Evolutionary conservation across 1,140 invertebrate genomes (phyloP), one percentile per base, ranked within the genome.

Genomic region (Maniola jurtina): DNA sequence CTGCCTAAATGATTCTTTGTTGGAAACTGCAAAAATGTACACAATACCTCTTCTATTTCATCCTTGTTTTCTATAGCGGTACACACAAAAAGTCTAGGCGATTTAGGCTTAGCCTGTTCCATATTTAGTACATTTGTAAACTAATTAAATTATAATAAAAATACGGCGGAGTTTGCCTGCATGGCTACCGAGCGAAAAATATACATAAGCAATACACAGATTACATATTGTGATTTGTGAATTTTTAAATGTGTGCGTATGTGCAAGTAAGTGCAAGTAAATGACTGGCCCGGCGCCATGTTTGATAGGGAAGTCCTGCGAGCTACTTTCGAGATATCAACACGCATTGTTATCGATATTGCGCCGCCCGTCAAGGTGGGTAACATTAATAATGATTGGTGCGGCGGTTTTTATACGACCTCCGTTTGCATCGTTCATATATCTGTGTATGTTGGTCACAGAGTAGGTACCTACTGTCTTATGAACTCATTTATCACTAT

Each of bases 41-140:
- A 92, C 86, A 81, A 65, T 95, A 96, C 95, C 95, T 96, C 95
- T 86, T 96, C 95, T 80, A 95, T 92, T 84, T 96, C 95, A 92
- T 96, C 95, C 93, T 95, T 95, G 91, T 94, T 95, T 92, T 96
- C 95, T 85, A 96, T 93, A 81, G 93, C 92, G 80, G 93, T 94
- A 73, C 93, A 86, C 84, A 91, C 81, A 75, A 91, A 91, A 86
- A 91, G 83, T 85, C 92, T 92, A 76, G 92, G 93, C 79, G 90
- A 84, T 86, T 88, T 91, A 84, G 86, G 86, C 87, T 93, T 92
- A 72, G 82, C 86, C 82, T 92, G 91, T 86, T 93, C 93, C 93
- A 94, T 87, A 88, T 91, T 83, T 90, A 82, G 84, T 80, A 74
- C 72, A 75, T 67, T 79, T 77, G 81, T 81, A 85, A 89, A 88